These are phyloP conservation scores for Scomberomorus guttatus DNA, from an alignment of 2,797 vertebrate species.

Conservation along the genomic window DNA sequence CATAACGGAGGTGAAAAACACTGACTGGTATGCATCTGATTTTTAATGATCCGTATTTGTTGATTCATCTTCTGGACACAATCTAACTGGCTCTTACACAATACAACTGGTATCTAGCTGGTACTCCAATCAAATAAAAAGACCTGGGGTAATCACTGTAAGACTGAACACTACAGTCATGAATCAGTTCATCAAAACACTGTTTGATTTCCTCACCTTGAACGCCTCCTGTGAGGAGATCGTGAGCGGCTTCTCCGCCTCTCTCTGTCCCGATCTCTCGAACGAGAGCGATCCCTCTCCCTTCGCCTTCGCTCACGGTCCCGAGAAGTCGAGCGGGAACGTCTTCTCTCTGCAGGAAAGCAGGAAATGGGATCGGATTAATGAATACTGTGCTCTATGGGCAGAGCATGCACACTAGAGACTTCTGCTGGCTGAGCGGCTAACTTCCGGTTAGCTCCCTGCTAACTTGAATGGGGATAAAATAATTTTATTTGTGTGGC, in stretches of 20 bases:
- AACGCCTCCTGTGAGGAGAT: constrained; percentile 92
- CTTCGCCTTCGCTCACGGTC: constrained; percentile 91
- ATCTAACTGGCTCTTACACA: too few species aligned
- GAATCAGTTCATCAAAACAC: not conserved
- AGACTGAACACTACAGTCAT: not conserved
- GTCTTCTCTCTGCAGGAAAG: constrained; percentile 88
- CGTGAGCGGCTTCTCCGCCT: constrained; percentile 91
- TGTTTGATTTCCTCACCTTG: constrained; percentile 83
- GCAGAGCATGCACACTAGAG: too few species aligned
- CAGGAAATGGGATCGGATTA: too few species aligned
- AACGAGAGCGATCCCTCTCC: constrained; percentile 91
- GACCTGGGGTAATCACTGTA: too few species aligned
- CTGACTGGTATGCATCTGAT: not conserved
- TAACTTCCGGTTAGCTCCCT: too few species aligned
- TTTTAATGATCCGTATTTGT: not conserved
- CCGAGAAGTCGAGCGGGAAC: constrained; percentile 91
- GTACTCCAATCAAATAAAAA: too few species aligned
- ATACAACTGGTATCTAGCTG: too few species aligned
- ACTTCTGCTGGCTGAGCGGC: too few species aligned
- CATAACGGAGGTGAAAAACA: not conserved
- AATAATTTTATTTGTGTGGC: too few species aligned
- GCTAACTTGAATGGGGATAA: too few species aligned
- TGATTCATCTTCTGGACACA: too few species aligned
- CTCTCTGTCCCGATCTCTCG: constrained; percentile 89
- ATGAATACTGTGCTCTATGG: too few species aligned